Evolutionary conservation across 2,888 invertebrate genomes (phyloP).

Genomic region (Therioaphis trifolii): DNA sequence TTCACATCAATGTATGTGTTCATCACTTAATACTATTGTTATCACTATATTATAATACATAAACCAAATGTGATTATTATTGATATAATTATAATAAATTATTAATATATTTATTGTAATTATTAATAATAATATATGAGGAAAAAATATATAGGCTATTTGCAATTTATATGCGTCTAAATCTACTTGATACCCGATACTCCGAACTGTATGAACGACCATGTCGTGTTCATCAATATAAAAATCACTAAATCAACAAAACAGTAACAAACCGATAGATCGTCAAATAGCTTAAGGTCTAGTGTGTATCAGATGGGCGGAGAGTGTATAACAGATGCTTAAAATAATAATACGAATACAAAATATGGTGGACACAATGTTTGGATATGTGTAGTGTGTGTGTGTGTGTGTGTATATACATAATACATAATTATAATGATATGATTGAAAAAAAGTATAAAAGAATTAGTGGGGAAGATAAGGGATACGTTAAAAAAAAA

Average conservation of each 20-base stretch:
- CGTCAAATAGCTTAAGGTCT: slow-evolving; percentile 33
- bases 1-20: background rate
- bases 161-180: slow-evolving; percentile 59
- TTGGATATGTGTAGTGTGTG: slow-evolving; percentile 24
- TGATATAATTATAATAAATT: slow-evolving; percentile 18
- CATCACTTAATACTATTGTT: slow-evolving; percentile 25
- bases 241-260: slow-evolving; percentile 60
- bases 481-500: background rate
- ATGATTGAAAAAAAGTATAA: slow-evolving; percentile 29
- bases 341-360: background rate
- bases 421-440: slow-evolving; percentile 28
- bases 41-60: slow-evolving; percentile 18
- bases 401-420: slow-evolving; percentile 6
- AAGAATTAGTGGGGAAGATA: slow-evolving; percentile 39
- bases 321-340: background rate
- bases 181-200: slow-evolving; percentile 63
- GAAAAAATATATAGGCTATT: slow-evolving; percentile 51
- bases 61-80: slow-evolving; percentile 39
- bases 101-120: slow-evolving; percentile 28
- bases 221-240: slow-evolving; percentile 61
- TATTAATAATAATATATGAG: slow-evolving; percentile 33
- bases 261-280: slow-evolving; percentile 54
- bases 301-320: slow-evolving; percentile 6
- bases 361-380: slow-evolving; percentile 28
- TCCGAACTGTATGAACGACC: slow-evolving; percentile 63